A percentile compares a stretch with the other conserved stretches of the same genome.
Evolutionary conservation across 2,888 invertebrate genomes (phyloP).

Genomic region (Iselma pallidipennis): DNA sequence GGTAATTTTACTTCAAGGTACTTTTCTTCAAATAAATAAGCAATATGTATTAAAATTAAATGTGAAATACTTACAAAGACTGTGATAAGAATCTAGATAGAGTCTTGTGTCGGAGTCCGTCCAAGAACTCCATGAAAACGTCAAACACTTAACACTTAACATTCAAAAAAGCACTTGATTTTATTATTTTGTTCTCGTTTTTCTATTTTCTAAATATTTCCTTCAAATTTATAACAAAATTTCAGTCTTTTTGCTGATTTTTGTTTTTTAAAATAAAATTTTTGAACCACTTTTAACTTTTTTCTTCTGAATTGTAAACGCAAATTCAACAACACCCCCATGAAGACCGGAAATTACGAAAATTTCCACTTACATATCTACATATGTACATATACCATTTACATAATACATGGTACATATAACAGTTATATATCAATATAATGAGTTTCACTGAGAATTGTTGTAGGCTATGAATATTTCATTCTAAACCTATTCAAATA

Average conservation of each 20-base stretch:
- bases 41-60: neutral
- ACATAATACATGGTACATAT: too few relatives aligned
- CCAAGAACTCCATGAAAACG: constrained; percentile 60
- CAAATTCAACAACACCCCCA: neutral
- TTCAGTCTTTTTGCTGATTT: neutral
- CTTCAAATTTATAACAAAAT: neutral
- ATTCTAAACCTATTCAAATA: neutral
- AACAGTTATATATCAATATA: too few relatives aligned
- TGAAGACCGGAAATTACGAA: neutral
- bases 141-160: constrained; percentile 18
- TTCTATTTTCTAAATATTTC: neutral
- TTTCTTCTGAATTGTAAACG: neutral
- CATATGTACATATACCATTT: neutral
- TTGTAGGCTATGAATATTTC: neutral
- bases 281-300: too few relatives aligned
- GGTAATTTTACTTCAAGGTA: neutral
- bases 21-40: neutral
- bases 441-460: neutral
- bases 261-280: too few relatives aligned
- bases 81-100: constrained; percentile 76
- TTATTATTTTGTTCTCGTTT: constrained; percentile 14
- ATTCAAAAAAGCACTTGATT: constrained; percentile 28
- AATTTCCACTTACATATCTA: neutral
- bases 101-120: constrained; percentile 75
- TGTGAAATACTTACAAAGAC: constrained; percentile 71